phyloP scores from a whole-genome alignment of 2,113 vertebrate species.

The Scophthalmus maximus region DNA sequence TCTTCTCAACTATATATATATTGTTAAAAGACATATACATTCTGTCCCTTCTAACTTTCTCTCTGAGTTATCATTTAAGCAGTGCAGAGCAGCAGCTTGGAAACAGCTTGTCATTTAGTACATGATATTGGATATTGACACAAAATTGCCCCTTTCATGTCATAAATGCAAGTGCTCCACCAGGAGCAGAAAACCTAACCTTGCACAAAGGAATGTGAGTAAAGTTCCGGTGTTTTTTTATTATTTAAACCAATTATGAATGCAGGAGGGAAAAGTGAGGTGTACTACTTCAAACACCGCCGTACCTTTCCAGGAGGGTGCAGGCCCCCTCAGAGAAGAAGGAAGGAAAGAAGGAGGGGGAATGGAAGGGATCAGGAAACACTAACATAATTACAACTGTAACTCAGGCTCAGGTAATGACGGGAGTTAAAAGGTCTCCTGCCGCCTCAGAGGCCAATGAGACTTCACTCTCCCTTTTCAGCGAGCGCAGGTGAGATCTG shows the following conservation, averaged over 20 bases:
- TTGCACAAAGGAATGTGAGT: background rate
- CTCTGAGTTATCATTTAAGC: too few species aligned
- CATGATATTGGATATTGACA: background rate
- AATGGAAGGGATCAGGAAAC: conserved; percentile 38
- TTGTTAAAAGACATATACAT: too few species aligned
- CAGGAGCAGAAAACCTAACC: background rate
- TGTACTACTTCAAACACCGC: conserved; percentile 53
- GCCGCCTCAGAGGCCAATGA: conserved; percentile 63
- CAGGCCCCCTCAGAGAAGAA: conserved; percentile 24
- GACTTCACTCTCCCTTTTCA: conserved; percentile 61
- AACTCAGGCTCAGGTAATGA: conserved; percentile 68
- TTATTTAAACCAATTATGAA: conserved; percentile 21
- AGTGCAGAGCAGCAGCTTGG: too few species aligned
- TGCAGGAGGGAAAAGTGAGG: conserved; percentile 27
- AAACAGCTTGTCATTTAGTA: too few species aligned
- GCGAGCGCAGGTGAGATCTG: conserved; percentile 70
- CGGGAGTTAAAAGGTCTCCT: conserved; percentile 72
- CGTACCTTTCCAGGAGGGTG: conserved; percentile 38
- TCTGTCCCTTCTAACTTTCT: too few species aligned
- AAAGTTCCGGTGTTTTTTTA: background rate
- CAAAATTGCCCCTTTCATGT: background rate
- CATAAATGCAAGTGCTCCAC: background rate
- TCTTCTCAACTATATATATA: too few species aligned
- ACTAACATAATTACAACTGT: conserved; percentile 66
- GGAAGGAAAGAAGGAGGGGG: conserved; percentile 17